A percentile compares a stretch with the other conserved stretches of the same genome.
Conservation (phyloP, 2,797 vertebrate species). For the Sphenopsis melanotis region DNA sequence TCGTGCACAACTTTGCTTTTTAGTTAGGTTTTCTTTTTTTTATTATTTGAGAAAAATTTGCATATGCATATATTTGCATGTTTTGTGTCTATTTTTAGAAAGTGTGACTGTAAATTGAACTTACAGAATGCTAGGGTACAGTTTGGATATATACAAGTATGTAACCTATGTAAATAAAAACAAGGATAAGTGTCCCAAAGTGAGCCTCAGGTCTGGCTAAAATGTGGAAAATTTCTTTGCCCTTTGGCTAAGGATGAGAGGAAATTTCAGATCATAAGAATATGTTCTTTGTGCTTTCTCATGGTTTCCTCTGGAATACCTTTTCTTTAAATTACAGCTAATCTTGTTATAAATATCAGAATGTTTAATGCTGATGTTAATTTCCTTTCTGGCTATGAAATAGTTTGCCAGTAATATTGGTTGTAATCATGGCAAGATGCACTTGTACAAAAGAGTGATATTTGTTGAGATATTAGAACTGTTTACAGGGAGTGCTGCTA, state of each 20-base stretch:
- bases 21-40: background rate
- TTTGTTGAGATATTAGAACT: background rate
- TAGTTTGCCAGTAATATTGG: constrained; percentile 14
- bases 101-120: background rate
- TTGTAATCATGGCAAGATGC: background rate
- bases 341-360: background rate
- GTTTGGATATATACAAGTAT: background rate
- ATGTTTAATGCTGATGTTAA: background rate
- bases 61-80: background rate
- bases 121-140: background rate
- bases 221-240: background rate
- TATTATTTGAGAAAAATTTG: background rate
- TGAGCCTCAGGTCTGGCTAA: background rate
- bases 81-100: background rate
- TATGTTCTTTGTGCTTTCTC: background rate
- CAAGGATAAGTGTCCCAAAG: background rate
- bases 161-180: background rate
- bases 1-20: background rate
- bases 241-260: background rate
- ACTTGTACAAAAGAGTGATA: background rate
- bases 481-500: background rate
- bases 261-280: background rate
- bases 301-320: background rate
- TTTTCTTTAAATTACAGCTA: background rate
- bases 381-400: constrained; percentile 25